Evolutionary conservation across 1,140 invertebrate genomes (phyloP).

Genomic region (Dreissena rostriformis): DNA sequence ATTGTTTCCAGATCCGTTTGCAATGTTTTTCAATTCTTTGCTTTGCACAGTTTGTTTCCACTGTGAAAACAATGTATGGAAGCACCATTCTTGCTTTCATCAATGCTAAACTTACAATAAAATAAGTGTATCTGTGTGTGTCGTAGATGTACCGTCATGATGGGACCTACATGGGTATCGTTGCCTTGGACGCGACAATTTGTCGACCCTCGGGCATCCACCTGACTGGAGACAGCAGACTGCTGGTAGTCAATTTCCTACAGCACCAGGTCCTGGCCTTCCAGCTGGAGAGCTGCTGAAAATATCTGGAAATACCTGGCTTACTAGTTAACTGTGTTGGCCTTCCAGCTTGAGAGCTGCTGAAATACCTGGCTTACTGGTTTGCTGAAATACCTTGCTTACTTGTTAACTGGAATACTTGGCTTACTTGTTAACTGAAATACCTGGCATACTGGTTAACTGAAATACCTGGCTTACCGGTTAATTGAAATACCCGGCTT

Average conservation of each 20-base stretch:
- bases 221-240: slow-evolving; percentile 59
- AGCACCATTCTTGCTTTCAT: not conserved
- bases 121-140: not conserved
- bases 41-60: not conserved
- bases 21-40: not conserved
- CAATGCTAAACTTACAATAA: not conserved
- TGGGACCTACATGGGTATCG: slow-evolving; percentile 50
- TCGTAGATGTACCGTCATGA: slow-evolving; percentile 63
- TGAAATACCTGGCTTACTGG: too few species aligned
- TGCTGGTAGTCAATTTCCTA: slow-evolving; percentile 65
- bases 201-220: slow-evolving; percentile 67
- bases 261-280: slow-evolving; percentile 62
- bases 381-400: too few species aligned
- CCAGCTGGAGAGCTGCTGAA: slow-evolving; percentile 18
- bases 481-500: too few species aligned
- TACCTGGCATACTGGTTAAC: too few species aligned
- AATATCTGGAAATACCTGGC: too few species aligned
- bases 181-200: slow-evolving; percentile 55
- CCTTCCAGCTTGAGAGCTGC: too few species aligned
- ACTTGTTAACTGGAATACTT: too few species aligned
- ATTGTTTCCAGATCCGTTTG: not conserved
- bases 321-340: too few species aligned
- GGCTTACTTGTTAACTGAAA: too few species aligned
- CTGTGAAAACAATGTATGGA: not conserved
- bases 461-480: too few species aligned